Base-by-base conservation (phyloP, 2,888 invertebrate species). In the Limenitis camilla region DNA sequence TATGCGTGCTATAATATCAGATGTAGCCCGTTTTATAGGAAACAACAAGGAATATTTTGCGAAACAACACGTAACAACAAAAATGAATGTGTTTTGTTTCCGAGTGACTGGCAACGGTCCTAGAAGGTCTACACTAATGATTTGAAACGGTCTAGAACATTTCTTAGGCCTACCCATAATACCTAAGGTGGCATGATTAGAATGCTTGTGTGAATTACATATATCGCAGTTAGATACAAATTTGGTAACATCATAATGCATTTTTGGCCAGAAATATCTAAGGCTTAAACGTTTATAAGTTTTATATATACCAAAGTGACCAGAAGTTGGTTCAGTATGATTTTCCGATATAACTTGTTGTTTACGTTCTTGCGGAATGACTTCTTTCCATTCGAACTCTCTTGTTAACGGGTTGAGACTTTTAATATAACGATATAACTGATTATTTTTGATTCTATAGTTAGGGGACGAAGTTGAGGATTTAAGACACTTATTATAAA, bases 381-480 rank as follows among this genome's bases (percentile, higher is more conserved):
- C 61, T 42, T 60, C 54, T 43, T 62, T 63, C 63, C 61, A 63
- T 3, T 47, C 43, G 32, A 52, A 67, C 6, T 6, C 28, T 9
- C 8, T 52, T 61, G 30, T 65, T 52, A 10, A 56, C 52, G 40
- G 45, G 63, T 36, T 36, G 28, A 50, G 53, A 41, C 7, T 49
- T 40, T 60, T 58, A 9, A 38, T 47, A 6, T 40, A 44, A 1
- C 58, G 36, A 40, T 41, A 62, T 5, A 59, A 27, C 10, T 19
- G 35, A 50, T 52, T 36, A 43, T 53, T 43, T 31, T 47, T 44
- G 27, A 54, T 41, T 45, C 31, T 31, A 47, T 52, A 54, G 48
- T 48, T 58, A 49, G 28, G 35, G 31, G 9, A 52, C 1, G 9
- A 44, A 5, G 32, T 31, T 0, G 64, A 63, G 0, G 45, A 40